Percentiles rank a stretch among this genome's conserved stretches.
Evolutionary conservation across 2,888 invertebrate genomes (phyloP).

Genomic region (Lapara coniferarum): DNA sequence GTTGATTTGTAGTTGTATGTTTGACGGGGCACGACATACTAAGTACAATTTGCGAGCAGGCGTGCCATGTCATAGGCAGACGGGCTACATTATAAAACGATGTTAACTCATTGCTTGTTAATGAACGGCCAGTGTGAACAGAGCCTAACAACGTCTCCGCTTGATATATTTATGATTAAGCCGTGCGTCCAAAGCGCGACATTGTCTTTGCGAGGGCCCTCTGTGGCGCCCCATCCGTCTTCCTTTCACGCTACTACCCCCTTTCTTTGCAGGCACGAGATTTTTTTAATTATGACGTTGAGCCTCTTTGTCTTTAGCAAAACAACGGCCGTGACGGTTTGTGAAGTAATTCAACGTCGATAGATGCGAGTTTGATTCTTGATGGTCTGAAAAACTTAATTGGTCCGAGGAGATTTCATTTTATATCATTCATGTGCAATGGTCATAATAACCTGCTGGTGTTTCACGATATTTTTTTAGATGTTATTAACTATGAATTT

Average conservation of each 20-base stretch:
- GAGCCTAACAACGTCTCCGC: constrained; percentile 58
- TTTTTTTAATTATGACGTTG: constrained; percentile 84
- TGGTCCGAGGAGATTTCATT: too few relatives aligned
- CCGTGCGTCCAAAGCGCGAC: constrained; percentile 74
- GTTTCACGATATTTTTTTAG: too few relatives aligned
- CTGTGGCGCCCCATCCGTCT: constrained; percentile 80
- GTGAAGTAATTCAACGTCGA: constrained; percentile 43
- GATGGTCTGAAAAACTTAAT: neutral
- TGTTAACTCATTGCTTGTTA: neutral
- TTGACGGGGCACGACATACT: too few relatives aligned
- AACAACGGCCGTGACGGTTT: constrained; percentile 45
- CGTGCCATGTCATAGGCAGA: too few relatives aligned
- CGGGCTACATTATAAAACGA: too few relatives aligned
- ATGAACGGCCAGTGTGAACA: constrained; percentile 30
- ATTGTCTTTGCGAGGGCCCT: constrained; percentile 77
- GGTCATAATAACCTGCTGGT: too few relatives aligned
- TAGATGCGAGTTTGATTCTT: constrained; percentile 44
- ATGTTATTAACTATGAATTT: too few relatives aligned
- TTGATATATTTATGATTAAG: constrained; percentile 84
- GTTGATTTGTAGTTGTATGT: too few relatives aligned
- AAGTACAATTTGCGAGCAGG: too few relatives aligned
- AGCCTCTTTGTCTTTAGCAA: constrained; percentile 76
- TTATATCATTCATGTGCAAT: too few relatives aligned
- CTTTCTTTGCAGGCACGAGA: constrained; percentile 81
- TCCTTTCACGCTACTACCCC: constrained; percentile 79